Evolutionary conservation across 37 sponge, comb jelly and placozoan species (phyloP).

Genomic region (Ianthella basta): DNA sequence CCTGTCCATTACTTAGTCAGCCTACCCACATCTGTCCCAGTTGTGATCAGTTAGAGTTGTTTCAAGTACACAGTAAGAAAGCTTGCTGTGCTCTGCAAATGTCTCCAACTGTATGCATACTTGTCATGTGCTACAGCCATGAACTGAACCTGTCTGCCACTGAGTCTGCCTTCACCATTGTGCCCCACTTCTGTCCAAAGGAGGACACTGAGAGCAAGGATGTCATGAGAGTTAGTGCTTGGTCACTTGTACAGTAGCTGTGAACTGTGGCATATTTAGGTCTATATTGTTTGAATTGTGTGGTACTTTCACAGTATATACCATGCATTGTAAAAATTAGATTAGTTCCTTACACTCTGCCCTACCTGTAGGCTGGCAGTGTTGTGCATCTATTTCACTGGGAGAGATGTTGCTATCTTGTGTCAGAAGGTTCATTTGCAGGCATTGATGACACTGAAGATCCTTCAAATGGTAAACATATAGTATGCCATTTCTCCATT

Average conservation of each 20-base stretch:
- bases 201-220: neutral
- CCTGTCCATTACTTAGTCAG: too few relatives aligned
- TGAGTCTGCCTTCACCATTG: slow-evolving; percentile 70
- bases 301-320: too few relatives aligned
- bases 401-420: slow-evolving; percentile 68
- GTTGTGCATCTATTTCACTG: slow-evolving; percentile 70
- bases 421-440: slow-evolving; percentile 74
- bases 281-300: too few relatives aligned
- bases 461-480: slow-evolving; percentile 13
- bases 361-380: slow-evolving; percentile 33
- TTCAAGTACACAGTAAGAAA: too few relatives aligned
- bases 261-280: too few relatives aligned
- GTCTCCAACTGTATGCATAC: too few relatives aligned
- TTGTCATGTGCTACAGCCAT: slow-evolving; percentile 65
- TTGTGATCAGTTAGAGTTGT: too few relatives aligned
- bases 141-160: slow-evolving; percentile 80
- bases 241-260: too few relatives aligned
- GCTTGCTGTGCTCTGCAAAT: too few relatives aligned
- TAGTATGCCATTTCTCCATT: neutral
- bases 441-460: slow-evolving; percentile 11
- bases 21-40: too few relatives aligned
- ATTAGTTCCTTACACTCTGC: too few relatives aligned
- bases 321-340: too few relatives aligned
- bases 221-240: slow-evolving; percentile 10
- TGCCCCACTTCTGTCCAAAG: slow-evolving; percentile 45